These are phyloP conservation scores for Ceratoteleas bidentatus DNA, from an alignment of 1,140 invertebrate genomes.

Conservation along the genomic window DNA sequence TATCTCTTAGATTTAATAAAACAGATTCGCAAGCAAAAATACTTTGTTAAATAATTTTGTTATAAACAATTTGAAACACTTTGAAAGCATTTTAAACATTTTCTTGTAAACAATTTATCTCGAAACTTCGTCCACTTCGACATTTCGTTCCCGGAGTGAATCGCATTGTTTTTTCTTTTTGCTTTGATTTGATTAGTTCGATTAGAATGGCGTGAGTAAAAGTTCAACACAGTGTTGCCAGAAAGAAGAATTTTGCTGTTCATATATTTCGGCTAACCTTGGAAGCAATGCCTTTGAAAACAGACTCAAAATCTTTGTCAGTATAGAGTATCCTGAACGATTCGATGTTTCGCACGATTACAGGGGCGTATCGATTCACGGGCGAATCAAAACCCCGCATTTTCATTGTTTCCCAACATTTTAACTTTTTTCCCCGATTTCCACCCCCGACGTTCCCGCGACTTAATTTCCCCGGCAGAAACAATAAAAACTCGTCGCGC, in stretches of 20 bases:
- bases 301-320: constrained; percentile 64
- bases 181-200: constrained; percentile 50
- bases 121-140: background rate
- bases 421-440: background rate
- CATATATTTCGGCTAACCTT: constrained; percentile 62
- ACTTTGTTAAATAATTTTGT: too few species aligned
- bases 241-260: constrained; percentile 61
- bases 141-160: background rate
- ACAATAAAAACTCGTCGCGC: background rate
- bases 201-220: constrained; percentile 51
- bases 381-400: constrained; percentile 16
- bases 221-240: constrained; percentile 56
- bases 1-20: too few species aligned
- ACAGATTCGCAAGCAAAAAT: too few species aligned
- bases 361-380: constrained; percentile 28
- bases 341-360: constrained; percentile 58
- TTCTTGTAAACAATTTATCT: too few species aligned
- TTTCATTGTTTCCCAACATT: background rate
- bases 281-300: constrained; percentile 63
- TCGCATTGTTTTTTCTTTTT: background rate
- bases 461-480: background rate
- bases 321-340: constrained; percentile 57
- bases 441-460: too few species aligned
- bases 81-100: too few species aligned
- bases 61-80: too few species aligned